Conservation (phyloP, 1,140 invertebrate genomes). For the Halictus rubicundus region DNA sequence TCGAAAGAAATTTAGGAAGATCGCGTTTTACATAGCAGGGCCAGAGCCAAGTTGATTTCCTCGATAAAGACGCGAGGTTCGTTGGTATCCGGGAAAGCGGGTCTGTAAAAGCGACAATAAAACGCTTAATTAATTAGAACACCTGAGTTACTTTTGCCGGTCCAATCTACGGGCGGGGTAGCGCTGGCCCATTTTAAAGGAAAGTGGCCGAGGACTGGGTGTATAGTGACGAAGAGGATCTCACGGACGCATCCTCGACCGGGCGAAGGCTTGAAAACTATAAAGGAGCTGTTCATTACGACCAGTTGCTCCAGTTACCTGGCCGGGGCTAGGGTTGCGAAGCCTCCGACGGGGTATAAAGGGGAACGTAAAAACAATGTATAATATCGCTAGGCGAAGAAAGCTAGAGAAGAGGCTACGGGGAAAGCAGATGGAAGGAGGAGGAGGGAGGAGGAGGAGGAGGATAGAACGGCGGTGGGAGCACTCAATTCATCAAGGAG, state of each 20-base stretch:
- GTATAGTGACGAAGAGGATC: neutral
- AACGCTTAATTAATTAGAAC: slow-evolving; percentile 5
- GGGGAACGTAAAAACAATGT: slow-evolving; percentile 72
- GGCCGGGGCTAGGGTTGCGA: slow-evolving; percentile 49
- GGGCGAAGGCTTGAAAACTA: slow-evolving; percentile 18
- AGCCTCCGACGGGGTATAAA: slow-evolving; percentile 55
- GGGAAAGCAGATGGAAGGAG: slow-evolving; percentile 22
- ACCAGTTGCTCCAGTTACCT: slow-evolving; percentile 70
- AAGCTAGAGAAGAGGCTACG: slow-evolving; percentile 42
- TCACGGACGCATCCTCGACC: neutral
- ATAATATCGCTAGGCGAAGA: slow-evolving; percentile 64
- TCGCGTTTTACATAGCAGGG: no score
- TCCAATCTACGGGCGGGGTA: neutral
- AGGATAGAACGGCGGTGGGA: slow-evolving; percentile 59
- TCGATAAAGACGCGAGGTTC: neutral
- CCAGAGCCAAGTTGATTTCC: neutral
- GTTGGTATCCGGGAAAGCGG: neutral
- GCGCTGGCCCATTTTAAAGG: neutral
- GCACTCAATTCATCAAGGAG: slow-evolving; percentile 81
- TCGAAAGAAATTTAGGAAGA: no score
- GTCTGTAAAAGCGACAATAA: neutral
- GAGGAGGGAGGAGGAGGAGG: slow-evolving; percentile 19
- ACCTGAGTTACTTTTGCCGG: neutral
- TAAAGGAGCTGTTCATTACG: slow-evolving; percentile 67
- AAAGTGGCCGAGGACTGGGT: slow-evolving; percentile 24